A percentile compares a stretch with the other conserved stretches of the same genome.
Conservation (phyloP, 2,888 invertebrate species). For the Perizoma flavofasciatum region DNA sequence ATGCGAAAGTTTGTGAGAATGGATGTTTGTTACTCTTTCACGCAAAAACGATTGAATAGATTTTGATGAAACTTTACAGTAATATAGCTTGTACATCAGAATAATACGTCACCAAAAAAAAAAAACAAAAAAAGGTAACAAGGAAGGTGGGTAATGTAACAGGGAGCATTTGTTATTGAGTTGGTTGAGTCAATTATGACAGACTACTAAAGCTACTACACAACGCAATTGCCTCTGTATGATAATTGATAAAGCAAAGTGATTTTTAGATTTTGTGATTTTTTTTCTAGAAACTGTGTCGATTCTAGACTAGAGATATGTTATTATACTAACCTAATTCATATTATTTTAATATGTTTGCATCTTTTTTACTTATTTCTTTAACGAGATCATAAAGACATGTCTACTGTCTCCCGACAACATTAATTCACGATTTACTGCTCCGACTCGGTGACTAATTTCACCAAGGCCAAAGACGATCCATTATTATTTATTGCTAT, state of each 20-base stretch:
- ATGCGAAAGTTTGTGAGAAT: no score
- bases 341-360: slow-evolving; percentile 8
- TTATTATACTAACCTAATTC: background rate
- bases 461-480: slow-evolving; percentile 77
- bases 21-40: no score
- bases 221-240: slow-evolving; percentile 14
- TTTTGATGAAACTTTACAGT: no score
- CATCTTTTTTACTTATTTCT: slow-evolving; percentile 37
- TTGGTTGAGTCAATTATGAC: slow-evolving; percentile 41
- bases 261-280: background rate
- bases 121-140: no score
- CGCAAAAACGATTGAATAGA: no score
- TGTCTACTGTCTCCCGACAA: slow-evolving; percentile 48
- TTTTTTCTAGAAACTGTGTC: background rate
- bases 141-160: no score
- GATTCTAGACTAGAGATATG: no score
- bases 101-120: no score
- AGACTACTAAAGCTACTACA: slow-evolving; percentile 11
- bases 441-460: slow-evolving; percentile 67
- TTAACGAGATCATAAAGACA: slow-evolving; percentile 42
- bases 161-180: slow-evolving; percentile 49
- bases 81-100: no score
- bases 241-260: background rate
- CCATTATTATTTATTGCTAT: slow-evolving; percentile 81
- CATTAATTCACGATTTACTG: slow-evolving; percentile 63